Evolutionary conservation across 2,113 vertebrate genomes (phyloP).

Genomic region (Potamarius usumacintae): DNA sequence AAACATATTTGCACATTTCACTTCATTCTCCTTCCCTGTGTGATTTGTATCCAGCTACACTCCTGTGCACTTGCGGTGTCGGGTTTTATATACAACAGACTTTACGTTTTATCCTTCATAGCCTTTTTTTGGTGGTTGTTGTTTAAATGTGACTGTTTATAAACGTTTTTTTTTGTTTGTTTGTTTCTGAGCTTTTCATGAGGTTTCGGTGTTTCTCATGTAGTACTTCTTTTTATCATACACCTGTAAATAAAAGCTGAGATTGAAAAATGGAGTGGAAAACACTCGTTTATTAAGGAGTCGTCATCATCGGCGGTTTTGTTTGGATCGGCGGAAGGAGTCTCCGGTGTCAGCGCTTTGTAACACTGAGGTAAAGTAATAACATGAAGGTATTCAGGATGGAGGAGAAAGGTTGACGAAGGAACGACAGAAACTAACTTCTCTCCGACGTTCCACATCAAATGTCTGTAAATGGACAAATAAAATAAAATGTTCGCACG

Average conservation of each 20-base stretch:
- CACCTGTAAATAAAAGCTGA: constrained; percentile 76
- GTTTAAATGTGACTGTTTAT: background rate
- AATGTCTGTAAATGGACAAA: background rate
- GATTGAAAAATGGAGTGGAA: constrained; percentile 20
- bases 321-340: background rate
- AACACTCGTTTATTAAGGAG: constrained; percentile 1
- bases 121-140: background rate
- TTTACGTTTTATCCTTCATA: constrained; percentile 18
- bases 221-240: constrained; percentile 51
- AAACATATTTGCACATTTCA: constrained; percentile 67
- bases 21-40: constrained; percentile 55
- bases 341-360: background rate
- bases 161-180: background rate
- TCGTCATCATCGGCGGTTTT: background rate
- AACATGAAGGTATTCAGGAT: background rate
- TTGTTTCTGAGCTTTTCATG: constrained; percentile 42
- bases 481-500: background rate
- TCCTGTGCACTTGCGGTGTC: constrained; percentile 61
- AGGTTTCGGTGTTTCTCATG: constrained; percentile 50
- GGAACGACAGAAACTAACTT: background rate
- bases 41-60: constrained; percentile 60
- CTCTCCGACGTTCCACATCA: background rate
- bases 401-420: background rate
- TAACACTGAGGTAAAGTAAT: background rate
- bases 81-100: constrained; percentile 49